A percentile compares a stretch with the other conserved stretches of the same genome.
These are phyloP conservation scores for Pararge aegeria DNA, from an alignment of 1,140 invertebrate genomes.

Conservation along the genomic window DNA sequence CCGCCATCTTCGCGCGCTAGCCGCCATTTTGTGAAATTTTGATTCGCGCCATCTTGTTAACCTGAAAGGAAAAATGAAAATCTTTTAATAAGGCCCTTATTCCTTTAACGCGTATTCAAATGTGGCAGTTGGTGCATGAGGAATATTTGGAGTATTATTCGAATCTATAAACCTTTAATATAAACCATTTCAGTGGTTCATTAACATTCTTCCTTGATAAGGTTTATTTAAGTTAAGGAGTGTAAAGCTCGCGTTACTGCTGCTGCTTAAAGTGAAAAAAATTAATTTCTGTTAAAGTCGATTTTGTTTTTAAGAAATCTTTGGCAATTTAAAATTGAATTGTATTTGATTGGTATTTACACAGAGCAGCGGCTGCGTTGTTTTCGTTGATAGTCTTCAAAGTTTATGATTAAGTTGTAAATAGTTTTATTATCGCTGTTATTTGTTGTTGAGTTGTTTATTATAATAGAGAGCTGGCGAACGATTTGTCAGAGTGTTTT, in stretches of 20 bases:
- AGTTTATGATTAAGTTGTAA: slow-evolving; percentile 66
- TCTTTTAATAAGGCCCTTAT: neutral
- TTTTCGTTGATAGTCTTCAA: slow-evolving; percentile 55
- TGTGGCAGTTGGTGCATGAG: no score
- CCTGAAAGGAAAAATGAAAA: neutral
- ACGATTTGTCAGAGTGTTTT: neutral
- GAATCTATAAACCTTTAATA: no score
- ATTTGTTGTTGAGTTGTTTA: slow-evolving; percentile 42
- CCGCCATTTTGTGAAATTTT: slow-evolving; percentile 12
- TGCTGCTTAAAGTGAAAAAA: neutral
- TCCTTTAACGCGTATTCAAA: no score
- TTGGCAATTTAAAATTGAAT: neutral
- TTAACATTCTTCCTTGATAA: no score
- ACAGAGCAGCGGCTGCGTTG: slow-evolving; percentile 27
- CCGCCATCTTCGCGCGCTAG: slow-evolving; percentile 55
- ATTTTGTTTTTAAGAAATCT: neutral
- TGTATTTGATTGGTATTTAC: neutral
- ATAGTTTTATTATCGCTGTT: slow-evolving; percentile 59
- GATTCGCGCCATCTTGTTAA: slow-evolving; percentile 12
- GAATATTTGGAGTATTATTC: no score
- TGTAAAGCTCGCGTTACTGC: no score
- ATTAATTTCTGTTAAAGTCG: neutral
- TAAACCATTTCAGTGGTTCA: no score
- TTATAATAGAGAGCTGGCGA: slow-evolving; percentile 18
- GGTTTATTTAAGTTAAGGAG: neutral